Conservation (phyloP, 2,888 invertebrate genomes). For the Cheilosia vernalis region DNA sequence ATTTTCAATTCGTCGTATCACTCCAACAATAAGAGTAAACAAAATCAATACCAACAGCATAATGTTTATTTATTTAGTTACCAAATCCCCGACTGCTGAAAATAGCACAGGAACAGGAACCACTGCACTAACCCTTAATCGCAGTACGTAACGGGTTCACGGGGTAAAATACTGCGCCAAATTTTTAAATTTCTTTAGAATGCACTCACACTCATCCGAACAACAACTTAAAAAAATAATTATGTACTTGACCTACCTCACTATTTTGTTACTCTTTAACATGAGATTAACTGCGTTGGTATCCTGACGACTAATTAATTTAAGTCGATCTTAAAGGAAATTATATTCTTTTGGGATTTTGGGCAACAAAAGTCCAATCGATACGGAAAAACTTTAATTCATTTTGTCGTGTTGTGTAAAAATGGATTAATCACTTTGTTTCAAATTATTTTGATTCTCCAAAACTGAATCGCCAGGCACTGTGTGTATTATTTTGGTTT, state of each 20-base stretch:
- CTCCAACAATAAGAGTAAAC: neutral
- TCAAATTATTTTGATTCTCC: neutral
- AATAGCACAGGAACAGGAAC: neutral
- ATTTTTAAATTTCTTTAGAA: neutral
- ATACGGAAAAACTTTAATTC: conserved; percentile 2
- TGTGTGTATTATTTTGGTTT: conserved; percentile 7
- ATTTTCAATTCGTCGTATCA: neutral
- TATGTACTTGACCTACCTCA: conserved; percentile 36
- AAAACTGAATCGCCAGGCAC: conserved; percentile 50
- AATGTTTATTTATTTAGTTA: neutral
- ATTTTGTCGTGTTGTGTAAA: neutral
- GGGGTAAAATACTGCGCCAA: neutral
- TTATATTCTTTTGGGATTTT: neutral
- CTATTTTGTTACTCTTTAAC: conserved; percentile 44
- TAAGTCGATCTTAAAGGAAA: neutral
- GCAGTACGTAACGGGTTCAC: neutral
- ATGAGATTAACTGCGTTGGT: conserved; percentile 7
- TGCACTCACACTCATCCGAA: neutral
- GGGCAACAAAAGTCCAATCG: conserved; percentile 35
- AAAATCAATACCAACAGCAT: neutral
- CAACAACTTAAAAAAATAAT: neutral
- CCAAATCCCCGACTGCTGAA: neutral
- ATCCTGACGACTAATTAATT: conserved; percentile 37
- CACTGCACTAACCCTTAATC: no score
- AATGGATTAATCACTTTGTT: conserved; percentile 6